Evolutionary conservation across 1,140 invertebrate genomes (phyloP).

Genomic region (Venturia canescens): DNA sequence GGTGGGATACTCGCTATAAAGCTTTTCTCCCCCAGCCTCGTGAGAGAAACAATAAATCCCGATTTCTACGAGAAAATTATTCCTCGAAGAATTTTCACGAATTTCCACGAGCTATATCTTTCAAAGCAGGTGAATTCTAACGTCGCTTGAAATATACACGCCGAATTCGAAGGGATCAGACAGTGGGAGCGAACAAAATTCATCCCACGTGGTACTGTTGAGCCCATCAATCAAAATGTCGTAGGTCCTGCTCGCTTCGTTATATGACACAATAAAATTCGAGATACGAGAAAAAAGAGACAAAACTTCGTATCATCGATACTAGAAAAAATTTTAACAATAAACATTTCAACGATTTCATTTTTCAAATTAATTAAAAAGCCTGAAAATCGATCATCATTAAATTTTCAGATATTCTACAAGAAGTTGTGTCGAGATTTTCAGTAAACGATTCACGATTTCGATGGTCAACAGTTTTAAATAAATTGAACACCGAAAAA

Average conservation of each 20-base stretch:
- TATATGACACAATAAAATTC: slow-evolving; percentile 17
- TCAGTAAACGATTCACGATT: too few relatives aligned
- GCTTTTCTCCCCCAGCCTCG: neutral
- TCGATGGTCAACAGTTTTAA: too few relatives aligned
- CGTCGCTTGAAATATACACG: neutral
- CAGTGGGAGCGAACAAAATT: neutral
- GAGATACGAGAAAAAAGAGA: neutral
- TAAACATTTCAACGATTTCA: too few relatives aligned
- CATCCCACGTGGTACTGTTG: slow-evolving; percentile 12
- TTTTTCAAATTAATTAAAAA: too few relatives aligned
- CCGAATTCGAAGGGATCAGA: neutral
- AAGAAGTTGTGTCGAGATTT: too few relatives aligned
- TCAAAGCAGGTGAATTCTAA: neutral
- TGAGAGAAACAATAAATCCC: slow-evolving; percentile 21
- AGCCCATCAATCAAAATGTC: slow-evolving; percentile 64
- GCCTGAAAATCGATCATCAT: too few relatives aligned
- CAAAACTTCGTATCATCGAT: neutral
- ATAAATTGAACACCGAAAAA: too few relatives aligned
- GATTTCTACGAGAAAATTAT: slow-evolving; percentile 27
- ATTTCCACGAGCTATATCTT: neutral
- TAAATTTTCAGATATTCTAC: too few relatives aligned
- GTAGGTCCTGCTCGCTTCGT: slow-evolving; percentile 47
- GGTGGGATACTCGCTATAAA: slow-evolving; percentile 17
- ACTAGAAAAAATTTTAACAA: too few relatives aligned
- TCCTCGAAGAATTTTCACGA: neutral